Evolutionary conservation across 2,113 vertebrate genomes (phyloP).

Genomic region (Mustela nigripes): DNA sequence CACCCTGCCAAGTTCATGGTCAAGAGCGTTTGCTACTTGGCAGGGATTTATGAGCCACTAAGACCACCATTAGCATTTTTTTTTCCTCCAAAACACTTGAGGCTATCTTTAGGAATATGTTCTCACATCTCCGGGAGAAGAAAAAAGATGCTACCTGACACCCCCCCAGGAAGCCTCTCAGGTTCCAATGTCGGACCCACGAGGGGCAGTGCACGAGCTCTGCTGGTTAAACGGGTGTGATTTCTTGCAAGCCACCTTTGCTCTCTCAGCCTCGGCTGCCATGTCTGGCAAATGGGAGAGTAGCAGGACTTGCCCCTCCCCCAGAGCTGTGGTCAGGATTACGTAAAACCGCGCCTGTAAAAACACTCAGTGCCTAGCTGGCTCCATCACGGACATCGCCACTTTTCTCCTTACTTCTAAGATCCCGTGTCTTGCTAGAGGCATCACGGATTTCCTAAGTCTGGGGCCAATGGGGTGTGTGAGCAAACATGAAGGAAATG

Average conservation of each 20-base stretch:
- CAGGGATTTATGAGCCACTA: not conserved
- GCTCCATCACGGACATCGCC: not conserved
- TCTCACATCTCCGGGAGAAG: not conserved
- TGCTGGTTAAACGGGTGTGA: not conserved
- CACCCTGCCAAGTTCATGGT: not conserved
- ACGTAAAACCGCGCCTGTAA: not conserved
- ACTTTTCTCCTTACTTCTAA: not conserved
- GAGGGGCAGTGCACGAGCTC: accelerated
- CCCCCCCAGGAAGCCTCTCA: not conserved
- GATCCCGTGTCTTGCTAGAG: not conserved
- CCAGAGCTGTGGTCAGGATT: not conserved
- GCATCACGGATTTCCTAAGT: not conserved
- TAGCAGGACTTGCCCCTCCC: not conserved
- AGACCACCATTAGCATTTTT: not conserved
- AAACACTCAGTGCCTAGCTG: not conserved
- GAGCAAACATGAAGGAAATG: not conserved
- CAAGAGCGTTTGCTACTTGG: not conserved
- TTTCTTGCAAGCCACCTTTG: not conserved
- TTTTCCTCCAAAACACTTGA: not conserved
- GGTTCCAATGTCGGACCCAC: not conserved
- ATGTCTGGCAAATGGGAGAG: not conserved
- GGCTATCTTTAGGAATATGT: not conserved
- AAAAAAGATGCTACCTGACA: accelerated
- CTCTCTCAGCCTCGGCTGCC: not conserved
- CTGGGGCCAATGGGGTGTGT: not conserved